Conservation (phyloP, 2,888 invertebrate genomes). For the Tipula helvola region DNA sequence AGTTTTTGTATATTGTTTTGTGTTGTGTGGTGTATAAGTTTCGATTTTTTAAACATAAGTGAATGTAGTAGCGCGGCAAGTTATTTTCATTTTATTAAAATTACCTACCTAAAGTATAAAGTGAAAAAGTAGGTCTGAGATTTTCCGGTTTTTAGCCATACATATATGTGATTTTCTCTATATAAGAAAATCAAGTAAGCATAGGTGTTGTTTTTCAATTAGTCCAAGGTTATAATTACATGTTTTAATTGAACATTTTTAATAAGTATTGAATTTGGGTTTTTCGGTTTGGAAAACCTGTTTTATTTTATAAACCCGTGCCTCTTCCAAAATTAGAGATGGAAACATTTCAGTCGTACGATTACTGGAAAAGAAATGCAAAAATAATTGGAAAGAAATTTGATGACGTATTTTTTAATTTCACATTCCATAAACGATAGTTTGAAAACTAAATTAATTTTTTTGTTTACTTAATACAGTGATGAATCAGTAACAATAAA, state of each 20-base stretch:
- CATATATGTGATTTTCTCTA: neutral
- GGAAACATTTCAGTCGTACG: neutral
- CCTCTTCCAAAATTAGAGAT: neutral
- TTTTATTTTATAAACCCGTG: no score
- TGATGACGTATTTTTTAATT: neutral
- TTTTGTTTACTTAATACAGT: neutral
- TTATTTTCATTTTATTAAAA: neutral
- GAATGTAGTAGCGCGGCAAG: neutral
- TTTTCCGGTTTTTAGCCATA: neutral
- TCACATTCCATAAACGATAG: neutral
- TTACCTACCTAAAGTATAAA: neutral
- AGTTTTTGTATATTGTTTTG: neutral
- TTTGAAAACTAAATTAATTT: neutral
- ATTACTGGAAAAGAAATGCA: neutral
- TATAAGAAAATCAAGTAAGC: neutral
- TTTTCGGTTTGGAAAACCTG: neutral
- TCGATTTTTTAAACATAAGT: neutral
- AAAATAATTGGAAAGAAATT: neutral
- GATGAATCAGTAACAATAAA: neutral
- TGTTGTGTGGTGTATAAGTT: neutral
- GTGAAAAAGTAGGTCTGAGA: neutral
- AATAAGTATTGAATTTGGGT: neutral
- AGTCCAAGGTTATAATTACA: neutral
- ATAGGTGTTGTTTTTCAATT: neutral
- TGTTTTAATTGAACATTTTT: neutral